phyloP scores from a whole-genome alignment of 2,888 invertebrate species.

The Microplitis manilae region DNA sequence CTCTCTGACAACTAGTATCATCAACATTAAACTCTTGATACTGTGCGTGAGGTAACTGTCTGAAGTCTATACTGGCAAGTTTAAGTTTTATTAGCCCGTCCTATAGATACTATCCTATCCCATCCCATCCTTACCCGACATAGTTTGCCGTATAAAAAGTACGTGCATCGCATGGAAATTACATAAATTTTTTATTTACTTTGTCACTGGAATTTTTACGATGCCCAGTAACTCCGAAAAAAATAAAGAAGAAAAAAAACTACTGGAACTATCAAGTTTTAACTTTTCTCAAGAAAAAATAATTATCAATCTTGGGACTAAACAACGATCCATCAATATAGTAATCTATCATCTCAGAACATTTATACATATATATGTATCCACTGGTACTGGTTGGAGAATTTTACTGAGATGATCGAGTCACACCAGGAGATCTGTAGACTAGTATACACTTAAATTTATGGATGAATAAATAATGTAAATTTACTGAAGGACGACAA shows the following conservation, averaged over 20 bases:
- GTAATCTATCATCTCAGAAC: constrained; percentile 21
- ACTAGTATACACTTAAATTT: constrained; percentile 17
- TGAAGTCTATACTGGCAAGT: constrained; percentile 4
- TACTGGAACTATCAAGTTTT: not conserved
- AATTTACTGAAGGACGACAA: constrained; percentile 21
- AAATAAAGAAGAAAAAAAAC: constrained; percentile 9
- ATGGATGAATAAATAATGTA: constrained; percentile 25
- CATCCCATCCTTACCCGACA: not conserved
- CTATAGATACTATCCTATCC: not conserved
- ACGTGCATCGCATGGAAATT: constrained; percentile 14
- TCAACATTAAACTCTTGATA: not conserved
- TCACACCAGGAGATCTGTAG: constrained; percentile 27
- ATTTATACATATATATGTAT: constrained; percentile 10
- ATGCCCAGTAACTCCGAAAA: no score
- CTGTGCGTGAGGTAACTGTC: not conserved
- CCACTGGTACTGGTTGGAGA: constrained; percentile 10
- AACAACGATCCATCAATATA: not conserved
- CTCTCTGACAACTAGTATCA: not conserved
- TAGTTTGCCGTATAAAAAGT: not conserved
- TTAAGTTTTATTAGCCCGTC: constrained; percentile 19
- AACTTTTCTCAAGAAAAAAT: not conserved
- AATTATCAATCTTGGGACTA: not conserved
- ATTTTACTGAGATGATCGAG: constrained; percentile 15
- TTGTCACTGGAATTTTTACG: constrained; percentile 19
- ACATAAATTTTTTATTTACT: constrained; percentile 9